phyloP scores from a whole-genome alignment of 2,113 vertebrate species.

The Pomatostomus ruficeps region DNA sequence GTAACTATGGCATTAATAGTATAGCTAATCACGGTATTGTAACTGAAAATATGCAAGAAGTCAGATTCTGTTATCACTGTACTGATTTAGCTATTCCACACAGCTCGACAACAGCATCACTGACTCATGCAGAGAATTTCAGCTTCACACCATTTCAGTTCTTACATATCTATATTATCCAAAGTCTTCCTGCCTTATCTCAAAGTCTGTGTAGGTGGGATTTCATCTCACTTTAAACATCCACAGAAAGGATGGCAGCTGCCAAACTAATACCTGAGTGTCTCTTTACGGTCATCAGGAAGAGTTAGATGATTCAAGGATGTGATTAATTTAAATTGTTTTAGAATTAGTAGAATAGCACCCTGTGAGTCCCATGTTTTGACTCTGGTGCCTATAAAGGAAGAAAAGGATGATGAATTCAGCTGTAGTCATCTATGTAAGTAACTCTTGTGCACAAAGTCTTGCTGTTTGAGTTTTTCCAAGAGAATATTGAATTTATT shows the following conservation, averaged over 20 bases:
- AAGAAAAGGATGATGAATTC: not conserved
- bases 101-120: not conserved
- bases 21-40: not conserved
- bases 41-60: not conserved
- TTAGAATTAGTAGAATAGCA: not conserved
- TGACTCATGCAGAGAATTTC: not conserved
- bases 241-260: not conserved
- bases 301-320: not conserved
- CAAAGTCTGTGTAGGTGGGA: not conserved
- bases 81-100: not conserved
- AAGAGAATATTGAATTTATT: not conserved
- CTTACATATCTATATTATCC: not conserved
- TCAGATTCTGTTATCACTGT: not conserved
- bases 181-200: not conserved
- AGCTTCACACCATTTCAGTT: not conserved
- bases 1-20: not conserved
- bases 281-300: not conserved
- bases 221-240: not conserved
- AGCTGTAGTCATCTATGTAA: not conserved
- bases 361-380: fast-evolving
- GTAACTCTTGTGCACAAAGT: not conserved
- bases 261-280: not conserved
- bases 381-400: not conserved
- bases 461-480: not conserved
- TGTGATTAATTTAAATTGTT: not conserved